phyloP scores from a whole-genome alignment of 2,797 vertebrate genomes.

The Meda fulgida region DNA sequence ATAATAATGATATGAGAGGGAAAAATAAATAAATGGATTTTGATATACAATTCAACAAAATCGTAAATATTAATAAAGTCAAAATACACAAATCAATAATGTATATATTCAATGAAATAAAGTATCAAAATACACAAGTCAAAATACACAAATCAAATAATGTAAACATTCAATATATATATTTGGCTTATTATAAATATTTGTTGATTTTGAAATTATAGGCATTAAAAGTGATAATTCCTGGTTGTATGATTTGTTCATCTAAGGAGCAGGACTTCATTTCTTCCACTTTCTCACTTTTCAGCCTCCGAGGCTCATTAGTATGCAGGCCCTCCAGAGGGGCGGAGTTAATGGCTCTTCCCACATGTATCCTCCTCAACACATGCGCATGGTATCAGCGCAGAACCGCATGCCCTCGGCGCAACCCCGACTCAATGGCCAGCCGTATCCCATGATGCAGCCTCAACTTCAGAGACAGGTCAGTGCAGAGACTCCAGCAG shows the following conservation, averaged over 20 bases:
- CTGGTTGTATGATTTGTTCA: background rate
- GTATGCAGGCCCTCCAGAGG: conserved; percentile 94
- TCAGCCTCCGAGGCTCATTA: conserved; percentile 98
- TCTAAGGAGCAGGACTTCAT: background rate
- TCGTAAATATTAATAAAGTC: too few relatives aligned
- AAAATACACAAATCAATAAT: too few relatives aligned
- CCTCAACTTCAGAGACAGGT: conserved; percentile 99
- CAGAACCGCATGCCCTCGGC: conserved; percentile 86
- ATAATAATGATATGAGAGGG: too few relatives aligned
- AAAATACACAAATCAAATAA: too few relatives aligned
- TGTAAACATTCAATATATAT: too few relatives aligned
- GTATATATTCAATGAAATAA: too few relatives aligned
- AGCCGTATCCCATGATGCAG: conserved; percentile 97
- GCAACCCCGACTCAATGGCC: conserved; percentile 90
- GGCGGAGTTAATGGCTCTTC: conserved; percentile 92
- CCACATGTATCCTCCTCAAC: conserved; percentile 80
- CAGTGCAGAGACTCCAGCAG: conserved; percentile 61
- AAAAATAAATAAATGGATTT: too few relatives aligned
- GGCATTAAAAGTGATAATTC: background rate
- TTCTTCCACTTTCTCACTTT: conserved; percentile 51
- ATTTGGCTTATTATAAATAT: background rate
- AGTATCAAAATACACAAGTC: too few relatives aligned
- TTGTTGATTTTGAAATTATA: background rate
- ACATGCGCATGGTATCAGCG: conserved; percentile 83
- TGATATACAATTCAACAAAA: too few relatives aligned